Base-by-base conservation (phyloP, 2,888 invertebrate genomes). In the Hirtodrosophila duncani region DNA sequence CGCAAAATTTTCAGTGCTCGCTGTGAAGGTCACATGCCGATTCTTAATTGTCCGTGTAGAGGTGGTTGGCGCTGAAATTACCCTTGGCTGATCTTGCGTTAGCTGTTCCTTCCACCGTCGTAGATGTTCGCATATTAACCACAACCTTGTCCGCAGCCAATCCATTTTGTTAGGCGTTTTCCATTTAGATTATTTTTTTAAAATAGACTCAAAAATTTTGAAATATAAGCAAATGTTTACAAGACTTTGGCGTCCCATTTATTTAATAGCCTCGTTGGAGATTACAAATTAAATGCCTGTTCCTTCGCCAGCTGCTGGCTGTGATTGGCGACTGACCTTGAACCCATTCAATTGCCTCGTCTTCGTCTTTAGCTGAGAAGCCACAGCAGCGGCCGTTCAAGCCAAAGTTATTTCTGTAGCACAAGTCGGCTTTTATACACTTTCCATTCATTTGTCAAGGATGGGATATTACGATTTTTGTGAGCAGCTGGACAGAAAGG, bases 331-430 rank as follows among this genome's bases (percentile, higher is more conserved):
- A 21, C 49, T 55, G 78, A 60, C 72, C 72, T 74, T 74, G 72
- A 74, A 81, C 81, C 74, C 59, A 60, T 62, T 58, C 42, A 41
- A 60, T 60, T 57, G 64, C 26, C 65, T 64, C 62, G 59, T 55
- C 56, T 43, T 45, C 41, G 60, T 39, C 52, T 30, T 24, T 11
- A 21, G 29, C 26, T 23, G 29, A 29, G 7, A 18, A 18, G n/a
- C 21, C 10, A 7, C 33, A 26, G 24, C 31, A 26, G n/a, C n/a
- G 36, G 27, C 31, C 29, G 37, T 37, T 24, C 39, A 42, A 14
- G 37, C 61, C 61, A 52, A 59, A 59, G 59, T n/a, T 52, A 59
- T 61, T 59, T 59, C 33, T 31, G 18, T 30, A 17, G 6, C 13
- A 8, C 13, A 33, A 16, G 26, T 46, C 39, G 30, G 18, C 34